Base-by-base conservation (phyloP, 2,888 invertebrate species). In the Morpho helenor region DNA sequence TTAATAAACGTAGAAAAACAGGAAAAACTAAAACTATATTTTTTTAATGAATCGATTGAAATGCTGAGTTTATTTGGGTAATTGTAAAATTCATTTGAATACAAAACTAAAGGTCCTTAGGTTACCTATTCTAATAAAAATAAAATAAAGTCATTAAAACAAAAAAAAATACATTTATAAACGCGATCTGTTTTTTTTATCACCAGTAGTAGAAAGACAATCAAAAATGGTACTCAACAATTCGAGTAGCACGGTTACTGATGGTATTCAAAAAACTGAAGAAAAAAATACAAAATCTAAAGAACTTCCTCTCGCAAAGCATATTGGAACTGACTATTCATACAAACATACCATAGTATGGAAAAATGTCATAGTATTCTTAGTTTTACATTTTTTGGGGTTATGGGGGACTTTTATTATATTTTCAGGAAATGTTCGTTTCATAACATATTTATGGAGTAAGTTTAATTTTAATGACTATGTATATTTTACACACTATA, bases 351-450 rank as follows among this genome's bases (percentile, higher is more conserved):
- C 91, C 73, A 85, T 93, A 9, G 93, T 94, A 3, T 94, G 94
- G 94, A 84, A 79, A 64, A 94, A 94, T 74, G 92, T 86, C 0
- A 86, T 94, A 16, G 93, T 92, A 42, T 94, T 94, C 72, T 61
- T 92, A 2, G 56, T 91, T 7, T 68, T 94, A 51, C 93, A 94
- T 73, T n/a, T 89, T 7, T 68, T 82, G 5, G 92, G 87, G 0
- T 4, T 91, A 10, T 91, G 91, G 76, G 92, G 92, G 45, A 2
- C 82, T 0, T 75, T 70, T 59, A 68, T 88, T 22, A 54, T 75
- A 1, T 16, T 67, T 3, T 63, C 67, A 79, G 77, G 80, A 49
- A 63, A 64, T 4, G 59, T 86, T 60, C 64, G 57, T n/a, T 66
- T 70, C 43, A 69, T 70, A 61, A 76, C 78, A 7, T 8, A 68